Conservation (phyloP, 2,113 vertebrate species). For the Addax nasomaculatus region DNA sequence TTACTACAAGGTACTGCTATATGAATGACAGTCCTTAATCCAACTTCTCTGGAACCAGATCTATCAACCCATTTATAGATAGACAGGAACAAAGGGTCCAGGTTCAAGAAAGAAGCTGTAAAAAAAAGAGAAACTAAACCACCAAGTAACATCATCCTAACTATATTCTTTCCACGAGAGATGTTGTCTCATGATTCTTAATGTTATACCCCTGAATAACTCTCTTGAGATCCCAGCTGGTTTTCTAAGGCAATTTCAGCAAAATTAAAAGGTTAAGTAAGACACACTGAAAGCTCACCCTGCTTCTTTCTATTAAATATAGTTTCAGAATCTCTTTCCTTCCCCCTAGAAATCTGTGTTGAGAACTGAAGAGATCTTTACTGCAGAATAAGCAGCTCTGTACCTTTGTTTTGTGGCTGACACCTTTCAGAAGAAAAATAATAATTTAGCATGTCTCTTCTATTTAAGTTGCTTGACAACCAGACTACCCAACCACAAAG, state of each 20-base stretch:
- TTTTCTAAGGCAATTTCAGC: background rate
- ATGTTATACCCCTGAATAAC: background rate
- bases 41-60: background rate
- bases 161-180: background rate
- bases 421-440: constrained; percentile 42
- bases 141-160: background rate
- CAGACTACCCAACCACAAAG: constrained; percentile 39
- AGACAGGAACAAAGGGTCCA: background rate
- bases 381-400: background rate
- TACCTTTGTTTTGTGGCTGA: constrained; percentile 56
- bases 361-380: constrained; percentile 29
- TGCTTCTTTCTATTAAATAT: constrained; percentile 14
- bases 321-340: background rate
- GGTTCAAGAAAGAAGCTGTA: background rate
- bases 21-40: background rate
- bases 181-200: background rate
- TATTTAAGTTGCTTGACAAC: constrained; percentile 60
- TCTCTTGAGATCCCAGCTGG: background rate
- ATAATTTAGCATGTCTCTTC: constrained; percentile 45
- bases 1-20: background rate
- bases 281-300: background rate
- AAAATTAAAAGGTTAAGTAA: constrained; percentile 43
- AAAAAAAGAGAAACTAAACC: background rate
- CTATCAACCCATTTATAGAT: background rate
- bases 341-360: background rate